Percentiles rank a stretch among this genome's conserved stretches.
Evolutionary conservation across 2,113 vertebrate genomes (phyloP).

Genomic region (Psilopsiagon aymara): DNA sequence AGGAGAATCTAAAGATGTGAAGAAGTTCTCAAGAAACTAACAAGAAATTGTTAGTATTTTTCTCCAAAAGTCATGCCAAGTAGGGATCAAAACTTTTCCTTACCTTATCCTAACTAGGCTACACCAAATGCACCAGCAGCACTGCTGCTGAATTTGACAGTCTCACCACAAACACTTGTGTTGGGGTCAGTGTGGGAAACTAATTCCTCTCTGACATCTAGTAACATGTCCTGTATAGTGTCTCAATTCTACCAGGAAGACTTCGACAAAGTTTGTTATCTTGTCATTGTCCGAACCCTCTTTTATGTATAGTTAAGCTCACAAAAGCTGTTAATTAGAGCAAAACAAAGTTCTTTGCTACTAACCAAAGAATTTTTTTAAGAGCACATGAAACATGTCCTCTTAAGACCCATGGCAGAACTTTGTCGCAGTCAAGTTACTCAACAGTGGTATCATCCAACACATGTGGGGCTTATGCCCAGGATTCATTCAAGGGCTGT

Average conservation of each 20-base stretch:
- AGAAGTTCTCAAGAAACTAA: background rate
- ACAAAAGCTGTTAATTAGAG: background rate
- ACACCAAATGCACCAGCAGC: background rate
- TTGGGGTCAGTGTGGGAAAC: background rate
- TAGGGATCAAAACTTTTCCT: background rate
- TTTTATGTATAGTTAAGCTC: background rate
- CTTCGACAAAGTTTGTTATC: background rate
- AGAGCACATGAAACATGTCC: background rate
- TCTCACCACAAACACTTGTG: background rate
- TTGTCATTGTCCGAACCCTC: background rate
- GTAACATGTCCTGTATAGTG: background rate
- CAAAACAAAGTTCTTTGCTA: background rate
- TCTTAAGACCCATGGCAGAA: background rate
- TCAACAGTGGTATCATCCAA: background rate
- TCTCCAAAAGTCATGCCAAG: background rate
- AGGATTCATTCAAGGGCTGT: background rate
- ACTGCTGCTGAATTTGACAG: background rate
- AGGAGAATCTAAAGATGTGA: background rate
- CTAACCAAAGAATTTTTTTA: background rate
- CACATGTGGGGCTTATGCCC: background rate
- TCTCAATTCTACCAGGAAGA: background rate
- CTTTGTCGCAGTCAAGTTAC: background rate
- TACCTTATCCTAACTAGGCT: background rate
- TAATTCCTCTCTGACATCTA: background rate
- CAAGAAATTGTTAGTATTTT: rapidly evolving